Evolutionary conservation across 2,113 vertebrate genomes (phyloP), one percentile per base, ranked within the genome.

Genomic region (Cichladusa arquata): DNA sequence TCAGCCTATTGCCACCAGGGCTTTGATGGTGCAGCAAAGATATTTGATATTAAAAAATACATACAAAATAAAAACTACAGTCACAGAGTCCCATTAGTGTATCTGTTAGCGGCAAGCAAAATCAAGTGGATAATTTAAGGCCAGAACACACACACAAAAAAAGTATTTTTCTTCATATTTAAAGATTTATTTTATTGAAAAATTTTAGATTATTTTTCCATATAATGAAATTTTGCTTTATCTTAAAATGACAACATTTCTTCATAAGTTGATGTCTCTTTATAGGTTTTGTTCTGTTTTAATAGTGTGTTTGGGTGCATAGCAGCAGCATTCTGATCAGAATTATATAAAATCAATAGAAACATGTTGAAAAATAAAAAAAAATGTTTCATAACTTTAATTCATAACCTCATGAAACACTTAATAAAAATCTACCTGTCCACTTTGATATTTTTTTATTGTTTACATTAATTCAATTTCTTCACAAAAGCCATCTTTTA

Each of bases 401-500:
- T n/a, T 9, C 12, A 31, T 31, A 86, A 23, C 0, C 11, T 36
- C 56, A 57, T 13, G 4, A 83, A 93, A 47, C 47, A 17, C 20
- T 74, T 93, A 14, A 86, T 56, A 50, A 86, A 51, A 57, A 33
- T 67, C 64, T 79, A 15, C 24, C 9, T 87, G 6, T 81, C 93
- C 69, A 56, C 24, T 83, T 73, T 66, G 34, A 71, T 95, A 10
- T 73, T 91, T 70, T 94, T 96, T 92, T 66, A 69, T 82, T 86
- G n/a, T 92, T 88, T 96, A 87, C 17, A 64, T 91, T 87, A 71
- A 89, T 92, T 95, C 33, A 54, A 14, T 54, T 95, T 72, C 86
- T 67, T 81, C 53, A 40, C 11, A 92, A 95, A 97, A 96, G 33
- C 5, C 14, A 69, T 74, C n/a, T 92, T 93, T 60, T 92, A 79